Base-by-base conservation (phyloP, 2,113 vertebrate genomes). In the Aphelocoma coerulescens region DNA sequence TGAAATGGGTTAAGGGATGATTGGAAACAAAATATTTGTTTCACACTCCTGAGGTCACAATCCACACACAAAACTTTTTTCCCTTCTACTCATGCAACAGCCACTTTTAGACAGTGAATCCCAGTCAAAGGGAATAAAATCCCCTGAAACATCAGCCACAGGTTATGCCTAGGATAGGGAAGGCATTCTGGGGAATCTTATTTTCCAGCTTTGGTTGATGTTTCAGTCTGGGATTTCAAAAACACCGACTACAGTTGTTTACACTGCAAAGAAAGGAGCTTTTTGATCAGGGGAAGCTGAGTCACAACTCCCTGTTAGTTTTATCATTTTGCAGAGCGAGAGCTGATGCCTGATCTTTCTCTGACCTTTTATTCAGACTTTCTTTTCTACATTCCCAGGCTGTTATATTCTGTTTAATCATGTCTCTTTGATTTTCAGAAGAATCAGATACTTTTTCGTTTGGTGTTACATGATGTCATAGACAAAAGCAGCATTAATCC, bases 251-350 rank as follows among this genome's bases (percentile, higher is more conserved):
- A 21, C 75, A 73, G 72, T 93, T 95, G 94, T 92, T 94, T 91
- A 93, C 86, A 96, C 80, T 88, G 86, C 68, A 87, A 85, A 95
- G 91, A 97, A 96, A 80, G 79, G 82, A 91, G 88, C 88, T 93
- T 97, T 97, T 95, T 97, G 91, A 97, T 95, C 73, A 79, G 86
- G 91, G 95, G 85, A 93, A 96, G 94, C 93, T 97, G 84, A 96
- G 96, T 96, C 88, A 95, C 73, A 89, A 84, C 65, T 93, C 91
- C 65, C 69, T 67, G 74, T 89, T 96, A 90, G 85, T 97, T 97
- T 98, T 94, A 75, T 96, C 94, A 89, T 93, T 95, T 92, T 89
- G 46, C 89, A 92, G 87, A 65, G 94, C 46, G 17, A 81, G 86
- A 85, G 33, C 90, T 95, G 71, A 96, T 62, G 77, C 35, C 54